Percentiles rank a stretch among this genome's conserved stretches.
phyloP scores from a whole-genome alignment of 1,140 invertebrate species.

The Megathymus violae region DNA sequence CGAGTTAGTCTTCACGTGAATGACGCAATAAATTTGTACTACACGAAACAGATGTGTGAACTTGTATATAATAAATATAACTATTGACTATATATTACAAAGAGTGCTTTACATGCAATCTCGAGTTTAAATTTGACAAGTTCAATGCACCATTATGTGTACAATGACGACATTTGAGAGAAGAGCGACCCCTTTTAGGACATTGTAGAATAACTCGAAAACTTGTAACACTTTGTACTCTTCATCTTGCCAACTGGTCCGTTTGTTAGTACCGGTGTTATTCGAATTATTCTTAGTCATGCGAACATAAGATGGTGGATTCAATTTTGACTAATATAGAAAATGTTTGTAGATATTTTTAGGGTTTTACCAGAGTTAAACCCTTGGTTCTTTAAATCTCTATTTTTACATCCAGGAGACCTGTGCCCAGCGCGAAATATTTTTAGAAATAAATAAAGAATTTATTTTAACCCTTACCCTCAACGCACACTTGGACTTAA shows the following conservation, averaged over 20 bases:
- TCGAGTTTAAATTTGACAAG: slow-evolving; percentile 24
- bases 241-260: not conserved
- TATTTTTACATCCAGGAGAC: too few relatives aligned
- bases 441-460: too few relatives aligned
- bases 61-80: slow-evolving; percentile 11
- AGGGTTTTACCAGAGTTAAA: too few relatives aligned
- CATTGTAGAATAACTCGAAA: slow-evolving; percentile 10
- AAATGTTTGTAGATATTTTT: too few relatives aligned
- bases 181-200: slow-evolving; percentile 6
- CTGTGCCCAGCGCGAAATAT: too few relatives aligned
- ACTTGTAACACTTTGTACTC: slow-evolving; percentile 2
- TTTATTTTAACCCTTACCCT: too few relatives aligned
- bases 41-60: slow-evolving; percentile 14
- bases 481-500: too few relatives aligned
- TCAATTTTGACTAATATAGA: too few relatives aligned
- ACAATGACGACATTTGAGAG: slow-evolving; percentile 10
- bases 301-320: too few relatives aligned
- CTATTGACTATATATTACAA: not conserved
- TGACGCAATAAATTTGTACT: slow-evolving; percentile 20
- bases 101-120: not conserved
- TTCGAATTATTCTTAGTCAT: not conserved
- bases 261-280: too few relatives aligned
- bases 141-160: slow-evolving; percentile 21
- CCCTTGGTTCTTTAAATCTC: too few relatives aligned
- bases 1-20: slow-evolving; percentile 4